phyloP scores from a whole-genome alignment of 1,140 invertebrate species.

The Notospermus geniculatus region DNA sequence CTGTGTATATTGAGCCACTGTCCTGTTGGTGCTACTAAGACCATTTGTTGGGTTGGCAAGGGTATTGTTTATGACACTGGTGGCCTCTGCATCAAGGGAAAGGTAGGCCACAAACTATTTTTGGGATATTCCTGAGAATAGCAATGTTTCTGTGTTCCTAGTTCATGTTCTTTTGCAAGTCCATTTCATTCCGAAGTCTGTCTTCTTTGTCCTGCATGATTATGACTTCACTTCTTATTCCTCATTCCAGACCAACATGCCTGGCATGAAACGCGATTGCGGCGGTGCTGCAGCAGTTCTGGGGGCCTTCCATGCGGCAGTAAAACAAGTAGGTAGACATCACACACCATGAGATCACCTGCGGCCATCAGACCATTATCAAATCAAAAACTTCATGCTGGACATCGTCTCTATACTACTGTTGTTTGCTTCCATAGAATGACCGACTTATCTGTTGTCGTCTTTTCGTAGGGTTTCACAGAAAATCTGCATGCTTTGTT shows the following conservation, averaged over 20 bases:
- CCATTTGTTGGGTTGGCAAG: slow-evolving; percentile 87
- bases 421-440: too few relatives aligned
- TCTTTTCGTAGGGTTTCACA: slow-evolving; percentile 62
- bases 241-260: slow-evolving; percentile 70
- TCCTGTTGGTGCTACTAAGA: slow-evolving; percentile 66
- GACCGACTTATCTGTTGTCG: neutral
- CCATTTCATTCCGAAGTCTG: neutral
- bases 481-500: slow-evolving; percentile 83
- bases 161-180: neutral
- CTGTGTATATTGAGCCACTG: slow-evolving; percentile 73
- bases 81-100: slow-evolving; percentile 84
- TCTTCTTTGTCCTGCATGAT: slow-evolving; percentile 13
- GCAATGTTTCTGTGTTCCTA: too few relatives aligned
- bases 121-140: neutral
- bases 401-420: too few relatives aligned
- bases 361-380: too few relatives aligned
- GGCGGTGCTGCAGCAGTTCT: slow-evolving; percentile 85
- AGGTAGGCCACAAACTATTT: slow-evolving; percentile 63
- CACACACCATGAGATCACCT: too few relatives aligned
- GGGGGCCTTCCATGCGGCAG: slow-evolving; percentile 77
- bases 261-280: slow-evolving; percentile 90
- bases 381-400: too few relatives aligned
- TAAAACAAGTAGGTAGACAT: slow-evolving; percentile 62
- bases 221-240: slow-evolving; percentile 12
- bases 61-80: slow-evolving; percentile 92